Conservation (phyloP, 1,140 invertebrate genomes). For the Neodiprion pinetum region DNA sequence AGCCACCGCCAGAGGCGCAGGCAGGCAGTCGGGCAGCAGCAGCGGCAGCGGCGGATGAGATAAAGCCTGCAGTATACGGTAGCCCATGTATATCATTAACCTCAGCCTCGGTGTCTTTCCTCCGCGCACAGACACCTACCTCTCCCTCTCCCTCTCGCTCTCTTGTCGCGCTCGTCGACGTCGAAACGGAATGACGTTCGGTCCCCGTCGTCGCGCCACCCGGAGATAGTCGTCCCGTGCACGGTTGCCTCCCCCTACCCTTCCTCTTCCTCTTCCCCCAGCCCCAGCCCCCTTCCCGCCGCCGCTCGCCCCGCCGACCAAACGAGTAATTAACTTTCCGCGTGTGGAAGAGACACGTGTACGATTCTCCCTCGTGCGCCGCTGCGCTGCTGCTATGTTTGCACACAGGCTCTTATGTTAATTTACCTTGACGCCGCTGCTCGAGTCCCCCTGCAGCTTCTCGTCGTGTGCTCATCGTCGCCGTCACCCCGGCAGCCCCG, state of each 20-base stretch:
- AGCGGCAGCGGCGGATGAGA: slow-evolving; percentile 43
- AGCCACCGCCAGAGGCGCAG: too few relatives aligned
- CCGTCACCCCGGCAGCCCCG: too few relatives aligned
- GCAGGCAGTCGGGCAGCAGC: not conserved
- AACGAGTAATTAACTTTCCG: slow-evolving; percentile 62
- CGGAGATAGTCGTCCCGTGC: not conserved
- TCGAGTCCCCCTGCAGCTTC: slow-evolving; percentile 20
- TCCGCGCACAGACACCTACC: slow-evolving; percentile 22
- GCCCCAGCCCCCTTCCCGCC: slow-evolving; percentile 11
- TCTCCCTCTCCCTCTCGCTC: not conserved
- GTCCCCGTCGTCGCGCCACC: slow-evolving; percentile 12
- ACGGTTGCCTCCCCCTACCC: slow-evolving; percentile 20
- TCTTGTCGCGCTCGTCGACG: not conserved
- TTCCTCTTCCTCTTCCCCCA: slow-evolving; percentile 14
- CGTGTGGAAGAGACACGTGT: slow-evolving; percentile 54
- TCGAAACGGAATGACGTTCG: not conserved
- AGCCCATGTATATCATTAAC: slow-evolving; percentile 58
- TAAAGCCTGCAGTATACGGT: slow-evolving; percentile 49
- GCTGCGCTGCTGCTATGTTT: slow-evolving; percentile 43
- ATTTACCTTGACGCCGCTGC: slow-evolving; percentile 58
- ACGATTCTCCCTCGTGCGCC: slow-evolving; percentile 26
- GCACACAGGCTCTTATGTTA: slow-evolving; percentile 63
- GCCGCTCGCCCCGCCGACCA: slow-evolving; percentile 42
- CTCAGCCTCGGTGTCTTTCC: slow-evolving; percentile 55
- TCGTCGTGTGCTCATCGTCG: too few relatives aligned